A percentile compares a stretch with the other conserved stretches of the same genome.
phyloP scores from a whole-genome alignment of 2,113 vertebrate species.

The Otolemur garnettii region DNA sequence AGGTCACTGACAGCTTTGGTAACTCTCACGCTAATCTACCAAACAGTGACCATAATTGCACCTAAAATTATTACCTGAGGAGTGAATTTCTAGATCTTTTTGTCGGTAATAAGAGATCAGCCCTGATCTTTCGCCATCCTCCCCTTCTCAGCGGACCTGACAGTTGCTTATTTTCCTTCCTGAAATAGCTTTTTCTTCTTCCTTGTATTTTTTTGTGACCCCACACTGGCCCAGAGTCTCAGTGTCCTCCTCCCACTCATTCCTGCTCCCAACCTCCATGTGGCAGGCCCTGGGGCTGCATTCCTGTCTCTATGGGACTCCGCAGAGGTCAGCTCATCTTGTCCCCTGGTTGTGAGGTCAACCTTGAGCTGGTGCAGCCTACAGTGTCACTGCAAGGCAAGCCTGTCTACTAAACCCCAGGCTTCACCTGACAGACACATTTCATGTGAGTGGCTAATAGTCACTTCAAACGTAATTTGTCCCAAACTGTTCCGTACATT shows the following conservation, averaged over 20 bases:
- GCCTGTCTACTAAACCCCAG: not conserved
- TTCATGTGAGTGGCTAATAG: not conserved
- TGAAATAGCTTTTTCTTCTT: not conserved
- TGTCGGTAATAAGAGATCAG: not conserved
- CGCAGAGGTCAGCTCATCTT: too few relatives aligned
- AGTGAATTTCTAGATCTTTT: too few relatives aligned
- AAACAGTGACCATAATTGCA: not conserved
- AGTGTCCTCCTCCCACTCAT: not conserved
- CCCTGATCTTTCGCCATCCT: too few relatives aligned
- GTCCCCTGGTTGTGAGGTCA: not conserved
- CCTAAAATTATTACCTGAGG: not conserved
- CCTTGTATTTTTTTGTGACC: not conserved
- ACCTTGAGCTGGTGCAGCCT: rapidly evolving
- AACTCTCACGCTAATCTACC: not conserved
- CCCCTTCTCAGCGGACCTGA: not conserved
- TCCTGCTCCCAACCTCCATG: rapidly evolving
- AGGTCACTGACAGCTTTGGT: not conserved
- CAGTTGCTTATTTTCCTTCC: not conserved
- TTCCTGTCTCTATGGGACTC: too few relatives aligned
- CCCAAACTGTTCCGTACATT: not conserved
- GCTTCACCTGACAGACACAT: not conserved
- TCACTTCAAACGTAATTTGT: not conserved
- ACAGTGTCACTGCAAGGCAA: not conserved
- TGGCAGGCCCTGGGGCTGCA: not conserved
- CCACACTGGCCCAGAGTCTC: not conserved